Base-by-base conservation (phyloP, 1,140 invertebrate species). In the Drosophila sp. region DNA sequence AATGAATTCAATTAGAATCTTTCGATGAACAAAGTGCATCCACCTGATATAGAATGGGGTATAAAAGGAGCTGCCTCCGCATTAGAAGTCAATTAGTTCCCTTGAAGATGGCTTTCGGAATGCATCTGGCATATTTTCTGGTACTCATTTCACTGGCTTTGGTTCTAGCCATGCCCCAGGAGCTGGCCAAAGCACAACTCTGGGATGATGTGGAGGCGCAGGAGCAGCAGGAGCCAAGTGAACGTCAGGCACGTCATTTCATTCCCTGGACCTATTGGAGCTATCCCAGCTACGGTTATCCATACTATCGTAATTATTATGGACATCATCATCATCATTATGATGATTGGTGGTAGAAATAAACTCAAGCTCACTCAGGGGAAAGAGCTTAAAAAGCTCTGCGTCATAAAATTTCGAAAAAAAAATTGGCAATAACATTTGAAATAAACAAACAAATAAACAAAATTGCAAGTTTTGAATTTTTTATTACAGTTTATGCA, bases 361-460 rank as follows among this genome's bases (percentile, higher is more conserved):
- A 47, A 47, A 17, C 44, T 25, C 1, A 47, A 47, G 6, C 23
- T 25, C 44, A 23, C 8, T 50, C 23, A 50, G 3, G 27, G 10
- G 44, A 3, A 17, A 25, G 25, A 50, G 44, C 44, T 50, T 50
- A 38, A 25, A 50, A 50, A 50, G 44, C 44, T 47, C 17, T 10
- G 23, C 7, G 44, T 50, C 44, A 50, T 50, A 50, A 50, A 25
- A 25, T 47, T 8, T 25, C 1, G 4, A 5, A 47, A 47, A 47
- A 47, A 25, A 47, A 6, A 5, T 47, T 25, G 44, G 7, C 23
- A 50, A 50, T 50, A 50, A 11, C 1, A 17, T 50, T 7, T 23
- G 1, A 44, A 44, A 44, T 44, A 44, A 44, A 23, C 41, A 44
- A 50, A 50, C 25, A 44, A 50, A 27, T 47, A 8, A 50, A 50